Percentiles rank a stretch among this genome's conserved stretches.
Evolutionary conservation across 2,797 vertebrate species (phyloP).

Genomic region (Chloroceryle inda): DNA sequence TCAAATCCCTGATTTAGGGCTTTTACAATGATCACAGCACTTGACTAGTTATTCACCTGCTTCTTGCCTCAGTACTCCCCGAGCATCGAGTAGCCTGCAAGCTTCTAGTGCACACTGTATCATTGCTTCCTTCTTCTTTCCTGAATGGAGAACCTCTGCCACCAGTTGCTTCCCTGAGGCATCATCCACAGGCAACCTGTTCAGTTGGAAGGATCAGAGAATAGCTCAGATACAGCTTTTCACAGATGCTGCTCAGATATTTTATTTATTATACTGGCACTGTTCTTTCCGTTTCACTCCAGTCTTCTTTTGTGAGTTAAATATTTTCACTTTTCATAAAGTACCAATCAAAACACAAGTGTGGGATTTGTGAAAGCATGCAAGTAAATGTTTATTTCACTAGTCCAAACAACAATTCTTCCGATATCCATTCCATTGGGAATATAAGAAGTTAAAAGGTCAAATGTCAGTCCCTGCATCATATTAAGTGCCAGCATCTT

Average conservation of each 20-base stretch:
- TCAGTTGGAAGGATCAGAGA: slow-evolving; percentile 1
- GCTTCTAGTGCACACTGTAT: slow-evolving; percentile 93
- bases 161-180: slow-evolving; percentile 92
- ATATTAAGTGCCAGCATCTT: not conserved
- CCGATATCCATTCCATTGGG: not conserved
- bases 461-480: not conserved
- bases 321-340: not conserved
- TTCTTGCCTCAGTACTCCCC: slow-evolving; percentile 94
- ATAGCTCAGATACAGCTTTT: not conserved
- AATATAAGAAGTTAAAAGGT: not conserved
- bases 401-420: not conserved
- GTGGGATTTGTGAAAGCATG: not conserved
- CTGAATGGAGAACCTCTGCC: slow-evolving; percentile 91
- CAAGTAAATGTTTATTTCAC: not conserved
- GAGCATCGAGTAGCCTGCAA: slow-evolving; percentile 93
- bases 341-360: not conserved
- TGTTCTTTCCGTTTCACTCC: not conserved
- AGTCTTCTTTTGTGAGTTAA: not conserved
- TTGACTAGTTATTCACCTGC: slow-evolving; percentile 84
- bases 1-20: not conserved
- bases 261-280: not conserved
- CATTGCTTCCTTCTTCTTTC: slow-evolving; percentile 95
- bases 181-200: slow-evolving; percentile 93
- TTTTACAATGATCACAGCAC: not conserved
- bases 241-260: not conserved